Evolutionary conservation across 2,888 invertebrate genomes (phyloP).

Genomic region (Tillus elongatus): DNA sequence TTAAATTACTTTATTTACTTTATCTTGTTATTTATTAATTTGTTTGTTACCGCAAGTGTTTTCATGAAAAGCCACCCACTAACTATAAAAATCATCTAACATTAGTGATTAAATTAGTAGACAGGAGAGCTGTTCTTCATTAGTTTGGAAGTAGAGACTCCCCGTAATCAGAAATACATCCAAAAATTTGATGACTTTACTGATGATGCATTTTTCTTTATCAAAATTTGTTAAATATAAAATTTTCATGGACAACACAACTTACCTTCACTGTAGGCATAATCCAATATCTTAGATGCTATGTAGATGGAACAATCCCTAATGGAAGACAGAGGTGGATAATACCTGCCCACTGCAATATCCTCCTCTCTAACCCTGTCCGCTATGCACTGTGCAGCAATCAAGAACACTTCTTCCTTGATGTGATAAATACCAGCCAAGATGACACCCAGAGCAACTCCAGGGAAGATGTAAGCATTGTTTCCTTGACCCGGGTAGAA

Average conservation of each 20-base stretch:
- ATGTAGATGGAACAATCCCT: slow-evolving; percentile 84
- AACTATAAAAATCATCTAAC: too few relatives aligned
- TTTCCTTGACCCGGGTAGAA: slow-evolving; percentile 94
- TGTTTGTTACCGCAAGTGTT: too few relatives aligned
- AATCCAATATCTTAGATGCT: slow-evolving; percentile 76
- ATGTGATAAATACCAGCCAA: slow-evolving; percentile 88
- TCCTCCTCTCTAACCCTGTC: slow-evolving; percentile 75
- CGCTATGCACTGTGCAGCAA: slow-evolving; percentile 84
- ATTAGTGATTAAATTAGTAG: too few relatives aligned
- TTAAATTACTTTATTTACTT: too few relatives aligned
- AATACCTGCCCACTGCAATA: slow-evolving; percentile 77
- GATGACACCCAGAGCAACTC: slow-evolving; percentile 88
- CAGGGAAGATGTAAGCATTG: slow-evolving; percentile 96
- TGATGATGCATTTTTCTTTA: too few relatives aligned
- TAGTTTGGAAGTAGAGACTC: too few relatives aligned
- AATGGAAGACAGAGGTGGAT: slow-evolving; percentile 79
- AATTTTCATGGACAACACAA: not conserved
- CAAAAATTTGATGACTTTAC: too few relatives aligned
- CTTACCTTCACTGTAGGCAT: slow-evolving; percentile 80
- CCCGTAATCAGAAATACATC: too few relatives aligned
- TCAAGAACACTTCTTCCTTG: slow-evolving; percentile 85
- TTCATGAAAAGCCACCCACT: too few relatives aligned
- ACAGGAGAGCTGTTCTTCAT: too few relatives aligned
- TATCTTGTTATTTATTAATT: too few relatives aligned
- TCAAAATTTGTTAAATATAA: too few relatives aligned